These are phyloP conservation scores for Lasioglossum albipes DNA, from an alignment of 1,140 invertebrate species.

Conservation along the genomic window DNA sequence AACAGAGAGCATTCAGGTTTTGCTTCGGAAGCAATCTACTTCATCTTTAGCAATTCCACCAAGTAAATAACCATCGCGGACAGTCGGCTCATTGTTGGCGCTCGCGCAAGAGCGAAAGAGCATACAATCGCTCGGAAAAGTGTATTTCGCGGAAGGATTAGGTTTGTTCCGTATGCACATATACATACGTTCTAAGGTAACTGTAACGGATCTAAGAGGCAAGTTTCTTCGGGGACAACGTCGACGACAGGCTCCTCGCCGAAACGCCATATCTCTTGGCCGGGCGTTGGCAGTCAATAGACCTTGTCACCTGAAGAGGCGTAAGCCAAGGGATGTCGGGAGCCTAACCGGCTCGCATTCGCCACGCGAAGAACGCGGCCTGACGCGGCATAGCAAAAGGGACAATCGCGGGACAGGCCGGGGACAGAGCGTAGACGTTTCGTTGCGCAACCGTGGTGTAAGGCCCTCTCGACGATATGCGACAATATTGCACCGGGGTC, in stretches of 20 bases:
- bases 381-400: background rate
- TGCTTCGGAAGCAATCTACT: too few relatives aligned
- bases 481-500: slow-evolving; percentile 25
- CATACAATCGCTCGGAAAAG: too few relatives aligned
- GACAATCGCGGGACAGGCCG: slow-evolving; percentile 25
- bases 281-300: slow-evolving; percentile 29
- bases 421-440: slow-evolving; percentile 11
- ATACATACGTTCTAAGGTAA: too few relatives aligned
- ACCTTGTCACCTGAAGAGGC: slow-evolving; percentile 5
- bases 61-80: too few relatives aligned
- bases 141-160: too few relatives aligned
- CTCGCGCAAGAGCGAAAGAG: too few relatives aligned
- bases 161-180: too few relatives aligned
- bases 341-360: slow-evolving; percentile 5
- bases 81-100: too few relatives aligned
- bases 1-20: too few relatives aligned
- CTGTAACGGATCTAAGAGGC: background rate
- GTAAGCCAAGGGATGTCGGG: slow-evolving; percentile 8
- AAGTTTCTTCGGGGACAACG: too few relatives aligned
- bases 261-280: slow-evolving; percentile 17
- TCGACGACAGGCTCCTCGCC: background rate
- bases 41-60: too few relatives aligned
- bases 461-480: slow-evolving; percentile 10
- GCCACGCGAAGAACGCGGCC: slow-evolving; percentile 20
- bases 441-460: slow-evolving; percentile 31